phyloP scores from a whole-genome alignment of 2,113 vertebrate species.

The Buteo buteo region DNA sequence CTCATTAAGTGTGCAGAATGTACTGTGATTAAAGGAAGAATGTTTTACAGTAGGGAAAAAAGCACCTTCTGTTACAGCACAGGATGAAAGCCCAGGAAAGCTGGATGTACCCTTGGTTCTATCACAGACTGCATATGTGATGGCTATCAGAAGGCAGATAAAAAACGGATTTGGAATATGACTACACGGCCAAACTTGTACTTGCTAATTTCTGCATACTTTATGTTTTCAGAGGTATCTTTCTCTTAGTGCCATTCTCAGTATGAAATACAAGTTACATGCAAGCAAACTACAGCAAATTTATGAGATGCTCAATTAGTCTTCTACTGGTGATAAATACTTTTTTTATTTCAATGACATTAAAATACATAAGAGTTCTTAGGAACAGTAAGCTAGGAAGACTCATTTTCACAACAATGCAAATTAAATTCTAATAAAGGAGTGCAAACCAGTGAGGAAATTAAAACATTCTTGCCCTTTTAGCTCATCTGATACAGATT shows the following conservation, averaged over 20 bases:
- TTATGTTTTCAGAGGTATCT: not conserved
- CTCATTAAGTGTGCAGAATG: constrained; percentile 45
- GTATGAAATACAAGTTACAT: not conserved
- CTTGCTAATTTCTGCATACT: constrained; percentile 20
- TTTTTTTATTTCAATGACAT: not conserved
- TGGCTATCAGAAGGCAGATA: constrained; percentile 12
- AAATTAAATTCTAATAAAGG: not conserved
- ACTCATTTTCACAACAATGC: not conserved
- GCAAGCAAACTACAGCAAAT: not conserved
- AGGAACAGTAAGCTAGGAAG: not conserved
- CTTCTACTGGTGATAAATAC: not conserved
- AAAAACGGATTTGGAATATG: not conserved
- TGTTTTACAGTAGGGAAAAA: constrained; percentile 45
- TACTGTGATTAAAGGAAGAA: constrained; percentile 47
- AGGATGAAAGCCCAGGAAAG: constrained; percentile 39
- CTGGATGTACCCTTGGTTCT: not conserved
- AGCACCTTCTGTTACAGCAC: constrained; percentile 32
- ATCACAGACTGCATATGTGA: not conserved
- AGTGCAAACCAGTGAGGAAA: not conserved
- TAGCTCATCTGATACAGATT: not conserved
- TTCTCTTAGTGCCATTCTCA: not conserved
- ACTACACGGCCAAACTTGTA: not conserved
- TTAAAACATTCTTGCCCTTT: not conserved
- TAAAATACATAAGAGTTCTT: not conserved
- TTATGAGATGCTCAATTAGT: not conserved